Evolutionary conservation across 2,797 vertebrate genomes (phyloP), one percentile per base, ranked within the genome.

Genomic region (Coregonus suidteri): DNA sequence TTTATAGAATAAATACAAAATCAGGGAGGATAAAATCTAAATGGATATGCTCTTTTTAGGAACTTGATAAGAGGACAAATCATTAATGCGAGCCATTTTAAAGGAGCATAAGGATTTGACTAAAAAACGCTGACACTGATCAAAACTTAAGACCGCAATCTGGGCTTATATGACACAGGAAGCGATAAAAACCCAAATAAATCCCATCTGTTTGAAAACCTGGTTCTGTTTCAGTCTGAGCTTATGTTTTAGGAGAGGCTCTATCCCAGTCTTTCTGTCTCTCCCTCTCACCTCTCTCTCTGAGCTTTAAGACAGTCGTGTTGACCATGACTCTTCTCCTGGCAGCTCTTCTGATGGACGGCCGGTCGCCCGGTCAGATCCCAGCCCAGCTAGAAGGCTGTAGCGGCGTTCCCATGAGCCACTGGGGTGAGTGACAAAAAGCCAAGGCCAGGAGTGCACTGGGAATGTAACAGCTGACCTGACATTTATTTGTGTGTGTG

Each of bases 161-260:
- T 90, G 84, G 75, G 75, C 76, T 47, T 47, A 47, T 47, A 47
- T 86, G 84, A 88, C 83, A 77, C 90, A 88, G 93, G 93, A 93
- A 93, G 92, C 92, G 86, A 92, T 94, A 93, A 94, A 93, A 92
- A 79, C 90, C 85, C 74, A 93, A 94, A 94, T 91, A 74, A 51
- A 90, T 87, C 84, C 94, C 93, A 94, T 92, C 89, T 94, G 93
- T 86, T 87, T 52, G 81, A 86, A 88, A 88, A 91, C 82, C 79
- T 82, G 84, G 66, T 81, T 84, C 75, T 82, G 77, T 73, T 88
- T 87, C 71, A 81, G 81, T 37, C 71, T 75, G 76, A 88, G 76
- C 76, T 1, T 52, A 2, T 47, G 9, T 47, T 47, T 13, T 13
- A 47, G 9, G 41, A 14, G 4, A 9, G 30, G 1, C n/a, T 41